phyloP scores from a whole-genome alignment of 2,113 vertebrate species.

The Larimichthys crocea region DNA sequence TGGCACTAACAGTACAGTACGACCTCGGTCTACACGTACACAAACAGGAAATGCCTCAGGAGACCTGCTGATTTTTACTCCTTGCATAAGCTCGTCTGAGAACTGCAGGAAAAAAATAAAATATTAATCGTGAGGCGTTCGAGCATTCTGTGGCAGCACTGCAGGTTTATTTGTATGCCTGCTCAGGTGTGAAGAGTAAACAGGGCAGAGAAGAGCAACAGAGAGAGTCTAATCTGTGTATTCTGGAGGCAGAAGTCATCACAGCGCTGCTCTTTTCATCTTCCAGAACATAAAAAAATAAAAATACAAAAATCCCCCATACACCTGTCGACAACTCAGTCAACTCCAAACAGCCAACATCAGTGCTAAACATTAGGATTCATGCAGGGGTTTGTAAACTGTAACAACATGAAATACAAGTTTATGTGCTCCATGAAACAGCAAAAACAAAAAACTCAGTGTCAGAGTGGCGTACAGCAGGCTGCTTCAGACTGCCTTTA shows the following conservation, averaged over 20 bases:
- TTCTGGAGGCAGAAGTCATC: conserved; percentile 60
- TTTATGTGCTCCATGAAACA: conserved; percentile 21
- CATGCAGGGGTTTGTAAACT: background rate
- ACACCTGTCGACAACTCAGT: conserved; percentile 32
- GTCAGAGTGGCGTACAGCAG: conserved; percentile 20
- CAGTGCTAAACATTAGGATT: background rate
- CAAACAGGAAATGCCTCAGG: conserved; percentile 34
- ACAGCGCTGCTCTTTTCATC: conserved; percentile 40
- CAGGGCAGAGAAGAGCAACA: conserved; percentile 56
- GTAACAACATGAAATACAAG: background rate
- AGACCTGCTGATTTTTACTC: conserved; percentile 69
- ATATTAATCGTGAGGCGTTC: conserved; percentile 75
- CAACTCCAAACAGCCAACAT: conserved; percentile 6
- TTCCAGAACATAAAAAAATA: conserved; percentile 35
- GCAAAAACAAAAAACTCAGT: conserved; percentile 12
- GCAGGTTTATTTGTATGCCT: conserved; percentile 75
- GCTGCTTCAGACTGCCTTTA: conserved; percentile 11
- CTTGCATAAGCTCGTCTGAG: conserved; percentile 65
- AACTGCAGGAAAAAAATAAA: conserved; percentile 69
- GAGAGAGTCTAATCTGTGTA: conserved; percentile 62
- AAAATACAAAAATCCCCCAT: conserved; percentile 16
- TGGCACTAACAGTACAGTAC: conserved; percentile 37
- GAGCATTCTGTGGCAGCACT: conserved; percentile 59
- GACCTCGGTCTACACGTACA: conserved; percentile 6
- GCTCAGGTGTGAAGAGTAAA: conserved; percentile 76